Base-by-base conservation (phyloP, 2,113 vertebrate species). In the Sakesphorus luctuosus region DNA sequence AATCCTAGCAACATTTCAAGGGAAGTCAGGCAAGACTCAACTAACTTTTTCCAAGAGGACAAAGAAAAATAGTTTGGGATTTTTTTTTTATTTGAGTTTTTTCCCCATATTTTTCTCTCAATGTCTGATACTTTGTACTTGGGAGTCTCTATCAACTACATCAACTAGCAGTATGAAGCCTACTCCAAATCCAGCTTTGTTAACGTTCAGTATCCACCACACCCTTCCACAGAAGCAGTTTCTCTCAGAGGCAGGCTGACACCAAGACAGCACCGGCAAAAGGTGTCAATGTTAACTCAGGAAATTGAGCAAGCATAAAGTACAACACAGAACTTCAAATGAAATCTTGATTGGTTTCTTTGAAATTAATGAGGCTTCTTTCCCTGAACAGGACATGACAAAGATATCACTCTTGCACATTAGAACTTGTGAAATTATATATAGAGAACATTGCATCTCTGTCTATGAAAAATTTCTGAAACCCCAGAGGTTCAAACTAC, bases 221-320 rank as follows among this genome's bases (percentile, higher is more conserved):
- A 53, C 1, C 7, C 10, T 73, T 55, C 46, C 55, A 63, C 17
- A 17, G 52, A 82, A 79, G n/a, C 19, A 11, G 55, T 71, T 53
- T 80, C 44, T 38, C 29, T 79, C 44, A 7, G 18, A 81, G 10
- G 23, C 1, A 85, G 25, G 31, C 26, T 55, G 68, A 65, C 10
- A 46, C 7, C 19, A 93, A 36, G 33, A 26, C 6, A 38, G 9
- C 10, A 66, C 5, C 2, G 0, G 0, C 13, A 40, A 25, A 79
- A 58, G 1, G 13, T 72, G 31, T 12, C 46, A 35, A 23, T 36
- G 38, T 10, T 53, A 58, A 20, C 21, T 24, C 18, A 75, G 29
- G 38, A 91, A 75, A 77, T 2, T 3, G 10, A 84, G 36, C 17
- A 29, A 87, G 9, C 18, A 75, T 18, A 9, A 84, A 68, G 26